Percentiles rank a stretch among this genome's conserved stretches.
Conservation (phyloP, 2,888 invertebrate genomes). For the Augochlorella aurata region DNA sequence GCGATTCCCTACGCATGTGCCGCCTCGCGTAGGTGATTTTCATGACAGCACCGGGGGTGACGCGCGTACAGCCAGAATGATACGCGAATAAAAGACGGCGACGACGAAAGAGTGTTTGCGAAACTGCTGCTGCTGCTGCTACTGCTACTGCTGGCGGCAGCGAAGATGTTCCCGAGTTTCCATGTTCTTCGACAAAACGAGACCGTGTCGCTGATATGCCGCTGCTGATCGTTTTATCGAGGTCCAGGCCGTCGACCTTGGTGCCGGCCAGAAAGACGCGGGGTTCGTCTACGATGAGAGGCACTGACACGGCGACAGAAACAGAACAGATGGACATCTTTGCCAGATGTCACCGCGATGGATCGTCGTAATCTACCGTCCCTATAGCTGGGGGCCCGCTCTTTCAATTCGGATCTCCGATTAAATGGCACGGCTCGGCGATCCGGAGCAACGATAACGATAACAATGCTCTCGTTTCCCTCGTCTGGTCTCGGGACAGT, state of each 20-base stretch:
- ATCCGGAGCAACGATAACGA: conserved; percentile 31
- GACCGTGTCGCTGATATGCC: not conserved
- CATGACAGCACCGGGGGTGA: too few relatives aligned
- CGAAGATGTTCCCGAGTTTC: not conserved
- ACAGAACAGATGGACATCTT: conserved; percentile 58
- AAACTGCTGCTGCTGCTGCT: too few relatives aligned
- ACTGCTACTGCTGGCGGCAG: too few relatives aligned
- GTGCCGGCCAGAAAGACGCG: conserved; percentile 29
- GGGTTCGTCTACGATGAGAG: conserved; percentile 53
- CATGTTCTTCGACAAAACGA: not conserved
- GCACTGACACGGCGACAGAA: conserved; percentile 56
- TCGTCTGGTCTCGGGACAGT: not conserved
- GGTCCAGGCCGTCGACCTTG: conserved; percentile 36
- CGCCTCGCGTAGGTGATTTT: too few relatives aligned
- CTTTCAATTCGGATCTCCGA: conserved; percentile 32
- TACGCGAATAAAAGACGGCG: too few relatives aligned
- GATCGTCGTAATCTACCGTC: conserved; percentile 51
- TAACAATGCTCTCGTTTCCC: conserved; percentile 28
- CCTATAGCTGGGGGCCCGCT: conserved; percentile 29
- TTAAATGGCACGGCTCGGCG: conserved; percentile 27
- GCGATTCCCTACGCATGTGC: too few relatives aligned
- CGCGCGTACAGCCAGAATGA: too few relatives aligned
- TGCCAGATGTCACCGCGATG: conserved; percentile 57
- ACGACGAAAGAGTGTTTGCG: too few relatives aligned
- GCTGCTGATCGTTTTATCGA: not conserved